phyloP scores from a whole-genome alignment of 2,113 vertebrate genomes.

The Cyprinodon variegatus region DNA sequence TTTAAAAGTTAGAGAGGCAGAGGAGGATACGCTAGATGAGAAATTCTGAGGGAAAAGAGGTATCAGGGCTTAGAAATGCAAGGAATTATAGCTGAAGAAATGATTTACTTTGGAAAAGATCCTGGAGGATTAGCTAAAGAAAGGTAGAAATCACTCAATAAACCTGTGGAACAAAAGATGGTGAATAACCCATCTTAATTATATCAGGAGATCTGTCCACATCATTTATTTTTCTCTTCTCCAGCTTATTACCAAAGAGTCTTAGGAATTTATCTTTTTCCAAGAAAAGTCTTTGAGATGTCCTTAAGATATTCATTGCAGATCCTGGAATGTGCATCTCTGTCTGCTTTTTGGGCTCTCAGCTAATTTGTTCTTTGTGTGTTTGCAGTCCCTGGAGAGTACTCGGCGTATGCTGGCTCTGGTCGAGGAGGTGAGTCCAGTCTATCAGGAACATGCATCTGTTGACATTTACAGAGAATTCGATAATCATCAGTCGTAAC shows the following conservation, averaged over 20 bases:
- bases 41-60: constrained; percentile 14
- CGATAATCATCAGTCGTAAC: neutral
- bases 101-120: neutral
- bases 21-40: constrained; percentile 3
- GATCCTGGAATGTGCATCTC: constrained; percentile 7
- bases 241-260: neutral
- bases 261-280: neutral
- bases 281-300: neutral
- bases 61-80: constrained; percentile 27
- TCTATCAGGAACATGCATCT: constrained; percentile 32
- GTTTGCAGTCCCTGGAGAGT: constrained; percentile 92
- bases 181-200: constrained; percentile 1
- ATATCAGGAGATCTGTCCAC: neutral
- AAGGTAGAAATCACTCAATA: constrained; percentile 17
- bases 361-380: constrained; percentile 23
- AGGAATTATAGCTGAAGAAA: constrained; percentile 1
- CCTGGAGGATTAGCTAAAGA: constrained; percentile 12
- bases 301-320: neutral
- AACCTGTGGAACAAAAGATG: constrained; percentile 15
- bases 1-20: neutral
- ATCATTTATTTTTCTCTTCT: neutral
- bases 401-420: constrained; percentile 98
- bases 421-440: constrained; percentile 95
- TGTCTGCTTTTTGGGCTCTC: neutral
- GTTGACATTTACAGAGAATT: neutral